A percentile compares a stretch with the other conserved stretches of the same genome.
Conservation (phyloP, 2,797 vertebrate genomes). For the Sebastes iracundus region DNA sequence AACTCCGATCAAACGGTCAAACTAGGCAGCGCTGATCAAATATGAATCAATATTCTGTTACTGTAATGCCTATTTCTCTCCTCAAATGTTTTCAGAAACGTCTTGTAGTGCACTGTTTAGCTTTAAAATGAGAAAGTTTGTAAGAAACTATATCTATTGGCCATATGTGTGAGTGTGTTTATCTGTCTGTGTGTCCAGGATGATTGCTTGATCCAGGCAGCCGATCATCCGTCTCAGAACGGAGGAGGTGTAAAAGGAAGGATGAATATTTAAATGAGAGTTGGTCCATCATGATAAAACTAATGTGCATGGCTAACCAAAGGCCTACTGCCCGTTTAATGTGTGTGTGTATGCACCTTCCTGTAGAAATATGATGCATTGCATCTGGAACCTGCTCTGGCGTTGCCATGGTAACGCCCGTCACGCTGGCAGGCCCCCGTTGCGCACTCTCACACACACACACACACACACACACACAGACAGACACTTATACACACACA, state of each 20-base stretch:
- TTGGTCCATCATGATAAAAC: conserved; percentile 55
- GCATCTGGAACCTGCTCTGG: conserved; percentile 77
- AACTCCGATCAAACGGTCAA: no score
- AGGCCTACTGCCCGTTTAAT: conserved; percentile 42
- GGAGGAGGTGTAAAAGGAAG: conserved; percentile 27
- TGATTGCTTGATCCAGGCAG: conserved; percentile 16
- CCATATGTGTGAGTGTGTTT: not conserved
- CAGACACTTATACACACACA: conserved; percentile 41
- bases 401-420: conserved; percentile 85
- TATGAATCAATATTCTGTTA: no score
- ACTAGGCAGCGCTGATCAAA: no score
- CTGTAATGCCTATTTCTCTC: no score
- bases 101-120: no score
- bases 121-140: not conserved
- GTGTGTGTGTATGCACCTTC: conserved; percentile 30
- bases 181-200: not conserved
- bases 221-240: conserved; percentile 33
- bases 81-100: no score
- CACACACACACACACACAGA: conserved; percentile 16
- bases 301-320: conserved; percentile 60
- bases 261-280: conserved; percentile 71
- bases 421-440: conserved; percentile 74
- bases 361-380: conserved; percentile 79
- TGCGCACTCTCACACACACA: conserved; percentile 41
- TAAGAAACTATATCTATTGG: not conserved